Percentiles rank a stretch among this genome's conserved stretches.
Conservation (phyloP, 2,113 vertebrate genomes). For the Epinephelus lanceolatus region DNA sequence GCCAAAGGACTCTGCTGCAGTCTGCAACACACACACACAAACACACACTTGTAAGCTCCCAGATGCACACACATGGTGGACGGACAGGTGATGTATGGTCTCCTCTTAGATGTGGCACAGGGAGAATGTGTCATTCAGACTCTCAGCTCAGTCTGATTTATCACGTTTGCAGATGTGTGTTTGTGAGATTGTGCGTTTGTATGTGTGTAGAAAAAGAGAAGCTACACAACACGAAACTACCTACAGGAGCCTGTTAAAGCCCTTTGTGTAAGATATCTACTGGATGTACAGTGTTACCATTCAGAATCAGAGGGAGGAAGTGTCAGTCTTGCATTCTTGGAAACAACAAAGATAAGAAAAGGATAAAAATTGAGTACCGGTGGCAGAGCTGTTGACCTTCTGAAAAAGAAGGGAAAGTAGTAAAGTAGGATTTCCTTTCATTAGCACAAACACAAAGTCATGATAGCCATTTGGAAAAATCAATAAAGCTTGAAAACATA, state of each 20-base stretch:
- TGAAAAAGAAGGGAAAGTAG: neutral
- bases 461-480: constrained; percentile 61
- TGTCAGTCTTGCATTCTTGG: constrained; percentile 8
- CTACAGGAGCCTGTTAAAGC: neutral
- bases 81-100: constrained; percentile 33
- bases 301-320: neutral
- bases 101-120: constrained; percentile 28
- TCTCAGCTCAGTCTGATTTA: constrained; percentile 38
- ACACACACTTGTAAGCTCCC: neutral
- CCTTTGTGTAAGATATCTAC: neutral
- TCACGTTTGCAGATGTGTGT: constrained; percentile 1
- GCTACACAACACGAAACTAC: neutral
- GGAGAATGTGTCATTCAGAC: constrained; percentile 43
- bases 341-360: constrained; percentile 20
- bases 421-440: constrained; percentile 58
- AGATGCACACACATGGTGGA: neutral
- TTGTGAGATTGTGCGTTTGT: neutral
- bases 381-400: constrained; percentile 46
- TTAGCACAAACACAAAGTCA: constrained; percentile 57
- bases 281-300: neutral
- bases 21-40: neutral
- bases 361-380: neutral
- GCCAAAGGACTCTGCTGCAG: neutral
- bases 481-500: constrained; percentile 66
- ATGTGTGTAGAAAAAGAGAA: neutral